phyloP scores from a whole-genome alignment of 2,113 vertebrate genomes.

The Carlito syrichta region DNA sequence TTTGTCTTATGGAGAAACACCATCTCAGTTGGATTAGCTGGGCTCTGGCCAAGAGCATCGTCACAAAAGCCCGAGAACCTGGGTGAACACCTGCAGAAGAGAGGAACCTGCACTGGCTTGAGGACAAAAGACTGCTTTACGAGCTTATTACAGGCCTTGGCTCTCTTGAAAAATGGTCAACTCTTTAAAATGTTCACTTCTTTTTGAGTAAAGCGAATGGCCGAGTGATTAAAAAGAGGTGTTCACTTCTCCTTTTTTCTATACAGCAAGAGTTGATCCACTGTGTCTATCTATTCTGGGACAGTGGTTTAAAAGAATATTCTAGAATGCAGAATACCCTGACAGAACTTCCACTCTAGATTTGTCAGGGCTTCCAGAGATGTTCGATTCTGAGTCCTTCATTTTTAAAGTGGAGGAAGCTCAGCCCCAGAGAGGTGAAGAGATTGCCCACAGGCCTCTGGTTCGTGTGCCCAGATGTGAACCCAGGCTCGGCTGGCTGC shows the following conservation, averaged over 20 bases:
- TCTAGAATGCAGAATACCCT: background rate
- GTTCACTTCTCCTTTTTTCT: background rate
- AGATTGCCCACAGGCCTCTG: too few relatives aligned
- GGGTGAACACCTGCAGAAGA: background rate
- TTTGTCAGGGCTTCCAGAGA: background rate
- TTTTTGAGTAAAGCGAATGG: background rate
- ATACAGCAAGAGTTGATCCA: background rate
- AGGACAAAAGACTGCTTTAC: background rate
- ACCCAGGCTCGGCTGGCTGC: background rate
- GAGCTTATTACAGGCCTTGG: background rate
- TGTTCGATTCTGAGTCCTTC: background rate
- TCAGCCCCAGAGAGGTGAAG: background rate
- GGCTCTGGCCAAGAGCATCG: background rate
- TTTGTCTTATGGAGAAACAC: background rate
- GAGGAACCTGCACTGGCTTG: too few relatives aligned
- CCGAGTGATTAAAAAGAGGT: background rate
- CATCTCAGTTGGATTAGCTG: background rate
- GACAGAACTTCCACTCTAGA: background rate
- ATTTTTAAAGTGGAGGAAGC: background rate
- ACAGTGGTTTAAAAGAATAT: background rate
- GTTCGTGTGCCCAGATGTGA: background rate
- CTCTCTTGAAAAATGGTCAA: background rate
- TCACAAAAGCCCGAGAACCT: background rate
- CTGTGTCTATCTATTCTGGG: background rate
- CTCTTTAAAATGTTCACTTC: background rate